Percentiles rank a stretch among this genome's conserved stretches.
phyloP scores from a whole-genome alignment of 2,888 invertebrate species.

The Patella ulyssiponensis region DNA sequence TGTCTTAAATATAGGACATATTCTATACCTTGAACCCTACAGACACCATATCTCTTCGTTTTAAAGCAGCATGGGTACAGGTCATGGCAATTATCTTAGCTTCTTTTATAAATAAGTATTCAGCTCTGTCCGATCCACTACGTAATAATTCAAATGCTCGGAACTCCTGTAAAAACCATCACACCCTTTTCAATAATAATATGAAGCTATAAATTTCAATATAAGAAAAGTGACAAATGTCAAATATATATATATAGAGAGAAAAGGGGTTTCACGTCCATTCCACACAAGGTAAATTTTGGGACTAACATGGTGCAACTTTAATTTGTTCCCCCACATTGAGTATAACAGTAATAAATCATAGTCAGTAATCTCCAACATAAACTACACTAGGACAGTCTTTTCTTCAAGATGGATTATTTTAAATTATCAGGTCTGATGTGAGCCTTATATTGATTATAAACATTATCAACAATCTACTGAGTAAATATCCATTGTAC shows the following conservation, averaged over 20 bases:
- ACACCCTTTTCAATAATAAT: neutral
- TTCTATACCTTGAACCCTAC: conserved; percentile 78
- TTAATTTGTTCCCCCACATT: too few species aligned
- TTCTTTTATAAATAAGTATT: conserved; percentile 96
- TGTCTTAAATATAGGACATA: too few species aligned
- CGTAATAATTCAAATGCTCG: conserved; percentile 96
- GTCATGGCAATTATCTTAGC: conserved; percentile 99
- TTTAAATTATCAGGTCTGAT: too few species aligned
- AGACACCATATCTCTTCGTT: conserved; percentile 94
- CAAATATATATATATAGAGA: too few species aligned
- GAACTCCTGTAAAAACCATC: conserved; percentile 80
- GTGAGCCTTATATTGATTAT: too few species aligned
- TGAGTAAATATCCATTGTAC: too few species aligned
- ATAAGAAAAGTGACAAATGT: neutral
- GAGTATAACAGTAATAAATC: neutral
- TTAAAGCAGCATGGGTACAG: conserved; percentile 98
- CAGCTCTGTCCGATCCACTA: conserved; percentile 94
- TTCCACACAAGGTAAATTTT: too few species aligned
- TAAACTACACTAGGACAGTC: neutral
- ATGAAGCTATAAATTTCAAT: neutral
- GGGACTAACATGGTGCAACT: too few species aligned
- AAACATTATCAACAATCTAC: too few species aligned
- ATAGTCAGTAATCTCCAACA: too few species aligned
- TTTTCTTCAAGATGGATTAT: too few species aligned
- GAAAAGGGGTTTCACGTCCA: too few species aligned